Conservation (phyloP, 2,888 invertebrate species). For the Erebia ligea region DNA sequence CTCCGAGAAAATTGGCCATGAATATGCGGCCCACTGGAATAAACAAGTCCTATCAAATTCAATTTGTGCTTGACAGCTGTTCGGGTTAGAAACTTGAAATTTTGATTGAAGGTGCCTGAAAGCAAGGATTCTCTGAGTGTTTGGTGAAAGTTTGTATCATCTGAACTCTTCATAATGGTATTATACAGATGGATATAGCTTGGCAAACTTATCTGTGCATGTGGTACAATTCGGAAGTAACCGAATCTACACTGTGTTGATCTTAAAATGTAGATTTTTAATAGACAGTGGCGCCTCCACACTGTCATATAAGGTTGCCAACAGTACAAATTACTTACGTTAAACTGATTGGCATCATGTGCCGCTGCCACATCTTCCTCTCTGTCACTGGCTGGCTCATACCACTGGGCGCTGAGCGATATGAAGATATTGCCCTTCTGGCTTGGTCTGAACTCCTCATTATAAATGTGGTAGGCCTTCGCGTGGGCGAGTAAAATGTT, state of each 20-base stretch:
- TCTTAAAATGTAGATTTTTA: no score
- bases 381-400: no score
- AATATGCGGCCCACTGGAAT: constrained; percentile 3
- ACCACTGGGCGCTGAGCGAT: constrained; percentile 21
- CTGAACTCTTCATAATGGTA: no score
- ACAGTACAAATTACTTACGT: constrained; percentile 47
- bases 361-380: constrained; percentile 52
- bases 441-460: constrained; percentile 41
- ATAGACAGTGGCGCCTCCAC: no score
- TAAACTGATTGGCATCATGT: constrained; percentile 65
- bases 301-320: background rate
- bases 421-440: constrained; percentile 43
- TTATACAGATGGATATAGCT: constrained; percentile 54
- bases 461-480: constrained; percentile 45
- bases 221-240: no score
- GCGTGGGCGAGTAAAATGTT: constrained; percentile 47
- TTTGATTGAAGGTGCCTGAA: no score
- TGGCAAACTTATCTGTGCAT: no score
- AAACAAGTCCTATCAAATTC: no score
- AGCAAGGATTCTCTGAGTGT: no score
- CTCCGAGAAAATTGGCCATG: constrained; percentile 12
- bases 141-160: background rate
- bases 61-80: no score
- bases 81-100: no score
- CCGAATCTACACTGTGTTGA: no score